Evolutionary conservation across 2,797 vertebrate species (phyloP).

Genomic region (Bryconaethiops microstoma): DNA sequence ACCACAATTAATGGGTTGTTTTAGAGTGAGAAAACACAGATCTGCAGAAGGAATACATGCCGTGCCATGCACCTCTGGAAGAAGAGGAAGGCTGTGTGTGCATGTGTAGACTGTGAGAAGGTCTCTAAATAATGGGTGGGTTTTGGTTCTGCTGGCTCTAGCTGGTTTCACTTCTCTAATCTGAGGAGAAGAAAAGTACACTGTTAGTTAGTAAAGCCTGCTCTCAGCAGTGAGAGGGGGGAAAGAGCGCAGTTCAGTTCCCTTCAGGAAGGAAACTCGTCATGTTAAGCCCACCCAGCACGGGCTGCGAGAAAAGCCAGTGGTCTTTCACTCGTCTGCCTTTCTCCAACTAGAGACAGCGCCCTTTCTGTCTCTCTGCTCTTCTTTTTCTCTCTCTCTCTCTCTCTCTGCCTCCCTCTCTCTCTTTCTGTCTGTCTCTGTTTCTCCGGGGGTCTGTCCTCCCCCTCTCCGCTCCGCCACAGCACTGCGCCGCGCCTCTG

Average conservation of each 20-base stretch:
- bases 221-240: constrained; percentile 4
- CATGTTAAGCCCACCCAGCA: constrained; percentile 60
- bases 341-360: constrained; percentile 58
- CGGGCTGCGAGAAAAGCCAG: constrained; percentile 52
- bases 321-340: constrained; percentile 34
- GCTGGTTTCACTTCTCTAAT: not conserved
- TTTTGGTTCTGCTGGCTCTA: not conserved
- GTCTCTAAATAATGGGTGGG: too few species aligned
- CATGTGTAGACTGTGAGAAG: not conserved
- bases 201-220: not conserved
- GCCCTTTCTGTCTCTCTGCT: not conserved
- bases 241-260: not conserved
- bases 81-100: not conserved
- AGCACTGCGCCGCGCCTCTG: constrained; percentile 32
- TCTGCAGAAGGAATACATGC: not conserved
- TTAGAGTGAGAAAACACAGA: not conserved
- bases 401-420: not conserved
- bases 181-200: not conserved
- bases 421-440: not conserved
- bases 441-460: constrained; percentile 5
- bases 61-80: constrained; percentile 8
- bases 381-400: not conserved
- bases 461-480: not conserved
- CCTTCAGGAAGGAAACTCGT: constrained; percentile 53
- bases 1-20: not conserved